Evolutionary conservation across 2,888 invertebrate species (phyloP).

Genomic region (Psococerastis gibbosa): DNA sequence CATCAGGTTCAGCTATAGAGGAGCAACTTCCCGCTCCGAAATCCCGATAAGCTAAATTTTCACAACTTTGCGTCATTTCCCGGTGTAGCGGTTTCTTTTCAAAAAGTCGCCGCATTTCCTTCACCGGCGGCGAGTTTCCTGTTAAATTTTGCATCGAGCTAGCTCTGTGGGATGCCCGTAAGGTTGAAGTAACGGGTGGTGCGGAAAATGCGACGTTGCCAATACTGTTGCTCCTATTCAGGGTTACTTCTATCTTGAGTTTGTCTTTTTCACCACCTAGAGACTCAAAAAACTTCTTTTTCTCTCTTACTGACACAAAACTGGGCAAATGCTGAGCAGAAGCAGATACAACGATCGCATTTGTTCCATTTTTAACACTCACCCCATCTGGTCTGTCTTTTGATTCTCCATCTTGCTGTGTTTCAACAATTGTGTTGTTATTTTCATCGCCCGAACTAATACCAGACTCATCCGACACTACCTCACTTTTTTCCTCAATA

Average conservation of each 20-base stretch:
- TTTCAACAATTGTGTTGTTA: not conserved
- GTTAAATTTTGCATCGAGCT: not conserved
- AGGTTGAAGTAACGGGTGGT: too few relatives aligned
- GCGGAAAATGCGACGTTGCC: not conserved
- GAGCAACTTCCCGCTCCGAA: not conserved
- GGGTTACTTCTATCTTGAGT: not conserved
- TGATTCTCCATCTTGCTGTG: not conserved
- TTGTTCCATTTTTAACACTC: too few relatives aligned
- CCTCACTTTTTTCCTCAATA: not conserved
- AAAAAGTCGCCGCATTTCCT: slow-evolving; percentile 47
- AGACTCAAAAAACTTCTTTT: slow-evolving; percentile 6
- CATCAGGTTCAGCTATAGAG: not conserved
- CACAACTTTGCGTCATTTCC: not conserved
- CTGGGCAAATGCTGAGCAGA: too few relatives aligned
- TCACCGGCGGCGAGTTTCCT: slow-evolving; percentile 35
- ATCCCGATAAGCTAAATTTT: slow-evolving; percentile 17
- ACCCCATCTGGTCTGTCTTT: too few relatives aligned
- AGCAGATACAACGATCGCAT: not conserved
- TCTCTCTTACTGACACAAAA: slow-evolving; percentile 1
- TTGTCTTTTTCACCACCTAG: not conserved
- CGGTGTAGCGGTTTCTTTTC: slow-evolving; percentile 48
- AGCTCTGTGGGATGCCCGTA: not conserved
- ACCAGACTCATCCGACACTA: slow-evolving; percentile 2
- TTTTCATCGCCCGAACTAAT: slow-evolving; percentile 2
- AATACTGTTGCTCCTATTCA: slow-evolving; percentile 6